Conservation (phyloP, 2,113 vertebrate species). For the Fulica atra region DNA sequence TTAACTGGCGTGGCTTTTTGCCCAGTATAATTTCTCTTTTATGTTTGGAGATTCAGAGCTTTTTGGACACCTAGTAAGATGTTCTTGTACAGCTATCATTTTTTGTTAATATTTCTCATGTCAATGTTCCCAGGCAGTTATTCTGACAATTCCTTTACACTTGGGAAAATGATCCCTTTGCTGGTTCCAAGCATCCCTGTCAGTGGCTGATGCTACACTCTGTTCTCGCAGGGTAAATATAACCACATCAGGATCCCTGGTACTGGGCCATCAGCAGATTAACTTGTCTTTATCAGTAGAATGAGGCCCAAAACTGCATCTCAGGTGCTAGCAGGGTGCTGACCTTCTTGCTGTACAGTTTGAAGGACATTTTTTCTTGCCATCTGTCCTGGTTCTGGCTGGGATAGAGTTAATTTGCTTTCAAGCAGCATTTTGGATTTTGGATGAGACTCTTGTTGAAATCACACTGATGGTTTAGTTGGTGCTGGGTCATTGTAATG, state of each 20-base stretch:
- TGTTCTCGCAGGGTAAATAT: not conserved
- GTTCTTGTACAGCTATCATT: not conserved
- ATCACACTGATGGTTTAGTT: too few species aligned
- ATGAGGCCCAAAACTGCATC: not conserved
- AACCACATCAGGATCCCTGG: not conserved
- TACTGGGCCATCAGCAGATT: constrained; percentile 15
- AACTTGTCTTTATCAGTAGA: not conserved
- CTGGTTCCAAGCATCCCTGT: not conserved
- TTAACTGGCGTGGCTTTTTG: constrained; percentile 15
- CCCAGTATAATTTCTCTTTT: not conserved
- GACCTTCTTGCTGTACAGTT: not conserved
- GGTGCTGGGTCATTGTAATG: too few species aligned
- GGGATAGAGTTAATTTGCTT: too few species aligned
- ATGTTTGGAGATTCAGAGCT: not conserved
- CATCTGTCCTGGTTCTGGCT: too few species aligned
- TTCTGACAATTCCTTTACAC: constrained; percentile 13
- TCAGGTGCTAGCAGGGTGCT: not conserved
- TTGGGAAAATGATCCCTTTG: not conserved
- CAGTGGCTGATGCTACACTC: not conserved
- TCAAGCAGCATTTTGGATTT: too few species aligned
- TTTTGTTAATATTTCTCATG: not conserved
- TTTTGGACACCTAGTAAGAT: not conserved
- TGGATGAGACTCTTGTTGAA: too few species aligned
- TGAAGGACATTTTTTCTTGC: not conserved
- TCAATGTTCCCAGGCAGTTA: not conserved